phyloP scores from a whole-genome alignment of 2,797 vertebrate genomes.

The Mormyrus hasselquistii region DNA sequence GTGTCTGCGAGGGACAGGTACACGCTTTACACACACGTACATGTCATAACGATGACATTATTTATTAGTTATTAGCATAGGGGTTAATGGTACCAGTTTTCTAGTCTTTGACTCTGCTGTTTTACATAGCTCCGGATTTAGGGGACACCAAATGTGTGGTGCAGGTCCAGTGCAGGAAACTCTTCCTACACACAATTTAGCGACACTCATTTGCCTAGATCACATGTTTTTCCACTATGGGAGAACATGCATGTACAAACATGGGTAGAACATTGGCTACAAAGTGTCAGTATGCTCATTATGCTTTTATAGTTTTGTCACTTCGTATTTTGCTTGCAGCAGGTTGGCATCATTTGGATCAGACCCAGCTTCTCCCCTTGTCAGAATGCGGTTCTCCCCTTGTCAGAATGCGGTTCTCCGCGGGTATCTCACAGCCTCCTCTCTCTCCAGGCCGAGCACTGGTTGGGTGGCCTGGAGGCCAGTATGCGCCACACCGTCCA shows the following conservation, averaged over 20 bases:
- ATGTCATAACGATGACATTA: neutral
- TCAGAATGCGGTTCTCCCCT: neutral
- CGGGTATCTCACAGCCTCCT: neutral
- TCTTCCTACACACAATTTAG: neutral
- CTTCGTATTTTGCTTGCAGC: neutral
- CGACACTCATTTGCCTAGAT: neutral
- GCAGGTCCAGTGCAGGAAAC: neutral
- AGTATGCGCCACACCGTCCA: constrained; percentile 56
- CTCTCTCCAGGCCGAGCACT: constrained; percentile 52
- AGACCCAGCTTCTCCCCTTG: neutral
- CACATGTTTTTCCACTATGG: neutral
- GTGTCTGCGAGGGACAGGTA: constrained; percentile 62
- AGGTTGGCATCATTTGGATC: neutral
- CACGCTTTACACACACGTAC: neutral
- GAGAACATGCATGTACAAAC: neutral
- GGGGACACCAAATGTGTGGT: neutral
- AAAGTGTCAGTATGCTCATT: neutral
- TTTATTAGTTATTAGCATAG: neutral
- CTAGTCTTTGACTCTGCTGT: neutral
- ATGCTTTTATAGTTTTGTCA: neutral
- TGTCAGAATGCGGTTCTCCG: neutral
- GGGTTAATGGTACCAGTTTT: neutral
- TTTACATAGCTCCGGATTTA: neutral
- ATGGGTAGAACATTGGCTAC: neutral
- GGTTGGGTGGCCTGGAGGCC: constrained; percentile 56